Evolutionary conservation across 2,888 invertebrate species (phyloP), one percentile per base, ranked within the genome.

Genomic region (Nomada lathburiana): DNA sequence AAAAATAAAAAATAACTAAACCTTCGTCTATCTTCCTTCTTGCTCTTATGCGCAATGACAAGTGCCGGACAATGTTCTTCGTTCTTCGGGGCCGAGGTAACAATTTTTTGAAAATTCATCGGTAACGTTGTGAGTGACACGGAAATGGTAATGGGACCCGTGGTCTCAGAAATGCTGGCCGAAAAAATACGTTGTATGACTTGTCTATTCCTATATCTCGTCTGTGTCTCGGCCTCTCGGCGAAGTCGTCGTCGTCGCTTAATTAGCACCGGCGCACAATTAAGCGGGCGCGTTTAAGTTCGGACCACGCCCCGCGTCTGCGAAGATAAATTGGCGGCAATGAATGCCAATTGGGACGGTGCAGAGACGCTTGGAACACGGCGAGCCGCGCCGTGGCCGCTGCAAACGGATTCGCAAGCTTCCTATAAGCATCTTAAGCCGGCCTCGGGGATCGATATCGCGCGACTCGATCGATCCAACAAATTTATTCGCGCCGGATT

Each of bases 211-310:
- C 26, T 26, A 26, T 26, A 26, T 26, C 55, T 63, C 62, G 26
- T 26, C 26, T 2, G 26, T 26, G 26, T 29, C 29, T 10, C 44
- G 60, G 60, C 44, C 59, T 65, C 74, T 72, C 64, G 29, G 70
- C 63, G 69, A 55, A 60, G 86, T 86, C 81, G 85, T 88, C 85
- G 83, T 83, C 76, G 81, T 83, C 77, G 83, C 86, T 89, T 87
- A 90, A 90, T 90, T 90, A 90, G 86, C 85, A 88, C 84, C 88
- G 84, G 83, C 86, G 87, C 87, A 88, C 83, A 90, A 88, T 90
- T 89, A 87, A 89, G 84, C 84, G 85, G 65, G 82, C 79, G 77
- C 82, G 88, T 85, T 89, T 87, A 88, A 86, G 89, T 88, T 83
- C 65, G 83, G 75, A 70, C 81, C 84, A 83, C 83, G 83, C 84